Evolutionary conservation across 2,797 vertebrate genomes (phyloP).

Genomic region (Adrianichthys oophorus): DNA sequence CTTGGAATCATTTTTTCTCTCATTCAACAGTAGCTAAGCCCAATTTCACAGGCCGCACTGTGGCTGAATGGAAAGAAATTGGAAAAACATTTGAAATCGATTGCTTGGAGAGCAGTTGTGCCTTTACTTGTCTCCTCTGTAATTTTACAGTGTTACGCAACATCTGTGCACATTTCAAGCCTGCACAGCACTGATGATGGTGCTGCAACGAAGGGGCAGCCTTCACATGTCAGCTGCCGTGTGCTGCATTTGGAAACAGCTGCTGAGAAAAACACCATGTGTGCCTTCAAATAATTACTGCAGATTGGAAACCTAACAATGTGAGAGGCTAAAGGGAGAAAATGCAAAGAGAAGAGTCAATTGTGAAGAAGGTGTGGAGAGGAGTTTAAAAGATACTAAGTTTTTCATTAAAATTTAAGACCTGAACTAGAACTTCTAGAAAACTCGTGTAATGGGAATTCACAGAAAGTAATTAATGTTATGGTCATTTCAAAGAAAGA

Average conservation of each 20-base stretch:
- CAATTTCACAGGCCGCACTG: constrained; percentile 87
- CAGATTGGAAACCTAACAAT: no score
- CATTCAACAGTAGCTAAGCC: constrained; percentile 77
- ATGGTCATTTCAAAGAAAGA: no score
- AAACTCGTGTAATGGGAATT: no score
- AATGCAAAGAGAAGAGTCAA: no score
- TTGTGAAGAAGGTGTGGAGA: no score
- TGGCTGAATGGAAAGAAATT: constrained; percentile 81
- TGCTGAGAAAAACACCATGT: neutral
- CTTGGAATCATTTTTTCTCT: constrained; percentile 75
- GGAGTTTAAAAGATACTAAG: no score
- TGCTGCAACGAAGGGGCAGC: constrained; percentile 20
- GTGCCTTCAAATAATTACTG: no score
- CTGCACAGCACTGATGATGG: constrained; percentile 71
- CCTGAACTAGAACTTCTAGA: no score
- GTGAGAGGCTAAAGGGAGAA: no score
- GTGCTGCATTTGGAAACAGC: constrained; percentile 3
- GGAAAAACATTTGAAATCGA: constrained; percentile 85
- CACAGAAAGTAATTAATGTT: no score
- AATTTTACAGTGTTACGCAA: constrained; percentile 73
- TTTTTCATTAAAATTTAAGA: no score
- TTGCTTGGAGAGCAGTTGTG: constrained; percentile 84
- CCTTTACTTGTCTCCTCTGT: constrained; percentile 85
- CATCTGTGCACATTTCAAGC: constrained; percentile 73
- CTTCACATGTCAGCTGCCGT: constrained; percentile 13